Evolutionary conservation across 2,888 invertebrate genomes (phyloP), one percentile per base, ranked within the genome.

Genomic region (Drosophila macrospina): DNA sequence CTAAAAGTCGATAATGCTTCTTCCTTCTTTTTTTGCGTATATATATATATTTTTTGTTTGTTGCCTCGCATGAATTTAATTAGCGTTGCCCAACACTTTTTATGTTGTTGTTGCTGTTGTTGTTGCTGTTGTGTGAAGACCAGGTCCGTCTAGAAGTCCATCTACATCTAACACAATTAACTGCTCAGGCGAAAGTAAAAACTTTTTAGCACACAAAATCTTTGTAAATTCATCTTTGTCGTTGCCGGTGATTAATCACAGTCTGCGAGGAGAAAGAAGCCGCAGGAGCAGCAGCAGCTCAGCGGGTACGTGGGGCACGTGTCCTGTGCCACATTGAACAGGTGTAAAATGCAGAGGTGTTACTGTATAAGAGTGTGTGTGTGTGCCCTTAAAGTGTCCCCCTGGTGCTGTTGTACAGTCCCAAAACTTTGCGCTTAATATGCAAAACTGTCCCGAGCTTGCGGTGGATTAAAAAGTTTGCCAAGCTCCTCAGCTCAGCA

Each of bases 391-490:
- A 86, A 83, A 84, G 71, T 88, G 87, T 84, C 83, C 89, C 83
- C 69, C 41, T 60, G 87, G 87, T 74, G 61, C 61, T 37, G 81
- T 74, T 80, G 71, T 70, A 60, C 44, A 68, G 84, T 86, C 74
- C 45, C 60, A 86, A 88, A 88, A 83, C 78, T 84, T 84, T 88
- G 74, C 63, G 87, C 85, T 74, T 88, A 88, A 88, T 87, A 84
- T 84, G 89, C 81, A 80, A 90, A 86, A 86, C 90, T 90, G 90
- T 65, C 71, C 65, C 15, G 71, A 80, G 88, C 91, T 88, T 85
- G 84, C 78, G 81, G 85, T 80, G 89, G 88, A 90, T 90, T 90
- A 90, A 88, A 90, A 90, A 90, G 86, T 90, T 90, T 89, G 69
- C 51, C 67, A 63, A 47, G 78, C 69, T 66, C 39, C 65, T 56